phyloP scores from a whole-genome alignment of 1,140 invertebrate species.

The Diplogasteroides magnus region DNA sequence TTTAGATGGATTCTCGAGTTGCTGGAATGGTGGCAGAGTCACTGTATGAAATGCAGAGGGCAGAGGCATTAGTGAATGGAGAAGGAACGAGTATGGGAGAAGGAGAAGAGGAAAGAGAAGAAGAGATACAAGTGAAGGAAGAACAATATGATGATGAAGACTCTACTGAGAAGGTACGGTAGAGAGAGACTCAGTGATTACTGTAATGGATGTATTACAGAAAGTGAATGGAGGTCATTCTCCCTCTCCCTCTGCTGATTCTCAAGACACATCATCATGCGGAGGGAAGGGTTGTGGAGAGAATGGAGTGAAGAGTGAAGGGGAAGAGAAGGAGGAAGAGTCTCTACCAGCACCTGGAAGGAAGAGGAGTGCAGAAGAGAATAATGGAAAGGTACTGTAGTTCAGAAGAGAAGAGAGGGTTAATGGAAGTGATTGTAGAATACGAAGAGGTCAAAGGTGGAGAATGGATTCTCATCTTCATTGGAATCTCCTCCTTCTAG shows the following conservation, averaged over 20 bases:
- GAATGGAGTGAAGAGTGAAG: neutral
- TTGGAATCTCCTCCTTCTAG: neutral
- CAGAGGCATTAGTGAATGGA: no score
- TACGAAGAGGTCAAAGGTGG: neutral
- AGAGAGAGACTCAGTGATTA: neutral
- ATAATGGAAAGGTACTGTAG: neutral
- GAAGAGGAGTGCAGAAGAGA: neutral
- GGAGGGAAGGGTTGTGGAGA: neutral
- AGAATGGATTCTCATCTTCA: neutral
- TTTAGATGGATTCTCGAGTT: constrained; percentile 53
- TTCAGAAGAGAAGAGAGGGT: neutral
- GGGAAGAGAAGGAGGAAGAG: neutral
- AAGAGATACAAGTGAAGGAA: constrained; percentile 4
- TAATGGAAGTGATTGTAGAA: no score
- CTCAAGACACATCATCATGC: neutral
- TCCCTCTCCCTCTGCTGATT: neutral
- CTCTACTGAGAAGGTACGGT: neutral
- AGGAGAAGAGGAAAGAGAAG: constrained; percentile 1
- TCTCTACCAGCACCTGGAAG: neutral
- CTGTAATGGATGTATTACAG: no score
- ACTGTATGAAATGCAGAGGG: constrained; percentile 43
- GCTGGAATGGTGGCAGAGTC: constrained; percentile 49
- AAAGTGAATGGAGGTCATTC: neutral
- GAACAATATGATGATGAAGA: neutral
- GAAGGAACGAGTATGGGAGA: no score